A percentile compares a stretch with the other conserved stretches of the same genome.
These are phyloP conservation scores for Achroia grisella DNA, from an alignment of 1,140 invertebrate species.

Conservation along the genomic window DNA sequence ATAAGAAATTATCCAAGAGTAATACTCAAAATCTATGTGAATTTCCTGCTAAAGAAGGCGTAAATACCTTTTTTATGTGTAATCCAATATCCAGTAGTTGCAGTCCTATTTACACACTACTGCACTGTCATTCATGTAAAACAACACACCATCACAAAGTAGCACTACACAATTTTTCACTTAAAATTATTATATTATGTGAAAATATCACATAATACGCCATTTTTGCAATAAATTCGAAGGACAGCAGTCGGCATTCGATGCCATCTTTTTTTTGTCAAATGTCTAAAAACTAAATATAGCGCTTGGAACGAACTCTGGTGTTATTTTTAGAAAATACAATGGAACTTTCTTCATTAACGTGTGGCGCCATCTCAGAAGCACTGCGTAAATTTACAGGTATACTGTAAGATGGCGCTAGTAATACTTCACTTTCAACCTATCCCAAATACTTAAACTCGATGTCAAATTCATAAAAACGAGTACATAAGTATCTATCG, in stretches of 20 bases:
- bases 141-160: slow-evolving; percentile 65
- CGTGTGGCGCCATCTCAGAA: slow-evolving; percentile 39
- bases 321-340: slow-evolving; percentile 71
- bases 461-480: no score
- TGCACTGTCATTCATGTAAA: slow-evolving; percentile 67
- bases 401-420: slow-evolving; percentile 19
- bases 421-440: slow-evolving; percentile 8
- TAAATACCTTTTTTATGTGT: slow-evolving; percentile 71
- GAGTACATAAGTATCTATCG: no score
- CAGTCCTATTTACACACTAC: slow-evolving; percentile 60
- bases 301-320: slow-evolving; percentile 69
- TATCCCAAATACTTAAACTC: no score
- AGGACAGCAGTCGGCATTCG: slow-evolving; percentile 66
- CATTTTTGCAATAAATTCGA: slow-evolving; percentile 69
- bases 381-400: neutral
- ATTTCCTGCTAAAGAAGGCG: slow-evolving; percentile 15
- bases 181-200: slow-evolving; percentile 67
- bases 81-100: slow-evolving; percentile 70
- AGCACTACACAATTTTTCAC: slow-evolving; percentile 69
- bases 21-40: neutral
- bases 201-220: slow-evolving; percentile 72
- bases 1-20: neutral
- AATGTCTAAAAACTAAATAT: slow-evolving; percentile 73
- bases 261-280: slow-evolving; percentile 73
- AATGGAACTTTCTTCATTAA: slow-evolving; percentile 19